Conservation (phyloP, 2,113 vertebrate species). For the Saguinus midas region DNA sequence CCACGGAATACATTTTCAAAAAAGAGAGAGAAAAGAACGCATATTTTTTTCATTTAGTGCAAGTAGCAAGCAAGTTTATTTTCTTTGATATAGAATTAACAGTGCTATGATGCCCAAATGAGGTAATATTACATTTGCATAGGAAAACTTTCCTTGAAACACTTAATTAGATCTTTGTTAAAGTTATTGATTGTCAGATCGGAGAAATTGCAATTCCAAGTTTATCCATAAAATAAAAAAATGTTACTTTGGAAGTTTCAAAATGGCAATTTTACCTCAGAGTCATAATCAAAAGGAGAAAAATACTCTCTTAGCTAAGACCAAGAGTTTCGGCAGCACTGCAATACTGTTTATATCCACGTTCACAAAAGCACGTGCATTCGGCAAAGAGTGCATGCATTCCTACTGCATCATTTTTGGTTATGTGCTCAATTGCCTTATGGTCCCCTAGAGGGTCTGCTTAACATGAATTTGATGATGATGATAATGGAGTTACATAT, state of each 20-base stretch:
- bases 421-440: background rate
- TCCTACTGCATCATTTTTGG: constrained; percentile 3
- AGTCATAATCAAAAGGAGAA: constrained; percentile 9
- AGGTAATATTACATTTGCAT: constrained; percentile 41
- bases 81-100: constrained; percentile 71
- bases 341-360: background rate
- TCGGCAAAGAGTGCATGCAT: background rate
- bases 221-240: constrained; percentile 6
- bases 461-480: constrained; percentile 24
- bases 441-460: background rate
- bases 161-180: constrained; percentile 27
- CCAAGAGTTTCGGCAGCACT: background rate
- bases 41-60: constrained; percentile 60
- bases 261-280: background rate
- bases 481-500: background rate
- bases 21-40: constrained; percentile 43
- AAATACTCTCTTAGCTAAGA: background rate
- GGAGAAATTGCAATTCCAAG: constrained; percentile 26
- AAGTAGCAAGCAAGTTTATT: constrained; percentile 73
- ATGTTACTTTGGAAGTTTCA: constrained; percentile 32
- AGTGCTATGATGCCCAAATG: constrained; percentile 49
- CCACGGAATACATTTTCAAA: constrained; percentile 21
- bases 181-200: constrained; percentile 59
- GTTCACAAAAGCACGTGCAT: background rate
- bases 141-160: constrained; percentile 29